Base-by-base conservation (phyloP, 2,113 vertebrate genomes). In the Menidia beryllina region DNA sequence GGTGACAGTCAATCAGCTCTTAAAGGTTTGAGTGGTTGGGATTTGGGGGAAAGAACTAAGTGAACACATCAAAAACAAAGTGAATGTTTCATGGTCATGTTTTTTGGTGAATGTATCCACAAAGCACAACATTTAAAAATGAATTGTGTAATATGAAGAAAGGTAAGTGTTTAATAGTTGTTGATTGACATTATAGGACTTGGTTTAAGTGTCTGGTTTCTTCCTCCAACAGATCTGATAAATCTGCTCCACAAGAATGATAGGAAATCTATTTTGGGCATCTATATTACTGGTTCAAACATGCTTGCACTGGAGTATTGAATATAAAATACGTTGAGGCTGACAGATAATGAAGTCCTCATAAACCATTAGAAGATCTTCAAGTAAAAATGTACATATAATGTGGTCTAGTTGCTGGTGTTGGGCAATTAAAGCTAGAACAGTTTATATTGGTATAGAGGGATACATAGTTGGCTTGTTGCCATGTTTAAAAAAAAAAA, bases 1-100 rank as follows among this genome's bases (percentile, higher is more conserved):
- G 3, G 14, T 3, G 15, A 66, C 7, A 7, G 2, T 48, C 5
- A 38, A 3, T 55, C 27, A 10, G 8, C 10, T 26, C n/a, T 11
- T 20, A 34, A 11, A 19, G 19, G 2, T 36, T 77, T 48, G 9
- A 47, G 11, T 25, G 24, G 36, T 19, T 5, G 19, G 24, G 7
- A 38, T 25, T 17, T 14, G 49, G 1, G 51, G 0, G 48, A 72
- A 58, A 15, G 1, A 50, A 55, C 2, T n/a, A 36, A 53, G 6
- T 24, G 43, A 41, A 34, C 10, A 10, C 30, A 34, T 34, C 30
- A 34, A 34, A 6, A 34, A 34, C n/a, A 34, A 10, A 2, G 10
- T 24, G 7, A 61, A 57, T 53, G 23, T 60, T 68, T 76, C 73
- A 83, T 75, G 81, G 81, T 79, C 75, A 81, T 82, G 66, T 73